Percentiles rank a stretch among this genome's conserved stretches.
Conservation (phyloP, 2,888 invertebrate species). For the Stenoptilia bipunctidactyla region DNA sequence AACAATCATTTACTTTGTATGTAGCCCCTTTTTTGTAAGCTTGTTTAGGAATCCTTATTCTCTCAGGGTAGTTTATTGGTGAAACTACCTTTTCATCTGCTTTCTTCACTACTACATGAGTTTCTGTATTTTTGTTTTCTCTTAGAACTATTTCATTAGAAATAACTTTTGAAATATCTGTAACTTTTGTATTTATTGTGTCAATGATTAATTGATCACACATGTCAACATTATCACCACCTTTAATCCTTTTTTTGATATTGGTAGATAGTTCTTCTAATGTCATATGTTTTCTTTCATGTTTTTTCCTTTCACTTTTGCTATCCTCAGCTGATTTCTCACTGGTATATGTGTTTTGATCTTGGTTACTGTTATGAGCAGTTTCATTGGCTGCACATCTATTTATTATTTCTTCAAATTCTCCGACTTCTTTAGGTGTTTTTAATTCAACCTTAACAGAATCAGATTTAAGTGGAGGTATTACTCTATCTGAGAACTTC, state of each 20-base stretch:
- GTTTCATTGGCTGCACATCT: conserved; percentile 38
- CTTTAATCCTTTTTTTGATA: conserved; percentile 40
- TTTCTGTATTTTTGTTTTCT: conserved; percentile 17
- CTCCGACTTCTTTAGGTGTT: conserved; percentile 38
- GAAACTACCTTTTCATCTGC: conserved; percentile 24
- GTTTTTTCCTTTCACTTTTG: no score
- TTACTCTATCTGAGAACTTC: conserved; percentile 75
- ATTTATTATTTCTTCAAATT: conserved; percentile 60
- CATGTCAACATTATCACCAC: conserved; percentile 34
- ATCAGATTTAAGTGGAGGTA: conserved; percentile 46
- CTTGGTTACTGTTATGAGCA: conserved; percentile 5
- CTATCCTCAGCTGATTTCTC: conserved; percentile 14
- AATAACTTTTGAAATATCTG: conserved; percentile 14
- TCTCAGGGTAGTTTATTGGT: conserved; percentile 62
- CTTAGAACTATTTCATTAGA: conserved; percentile 29
- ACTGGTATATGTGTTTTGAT: conserved; percentile 5
- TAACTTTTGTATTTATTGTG: conserved; percentile 19
- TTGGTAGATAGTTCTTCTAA: conserved; percentile 42
- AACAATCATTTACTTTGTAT: conserved; percentile 83
- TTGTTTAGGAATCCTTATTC: conserved; percentile 78
- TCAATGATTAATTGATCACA: conserved; percentile 44
- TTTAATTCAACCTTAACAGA: conserved; percentile 43
- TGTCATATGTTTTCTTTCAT: conserved; percentile 35
- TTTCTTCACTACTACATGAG: conserved; percentile 26
- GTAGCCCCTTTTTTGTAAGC: conserved; percentile 74